Evolutionary conservation across 2,797 vertebrate species (phyloP).

Genomic region (Myoxocephalus aenaeus): DNA sequence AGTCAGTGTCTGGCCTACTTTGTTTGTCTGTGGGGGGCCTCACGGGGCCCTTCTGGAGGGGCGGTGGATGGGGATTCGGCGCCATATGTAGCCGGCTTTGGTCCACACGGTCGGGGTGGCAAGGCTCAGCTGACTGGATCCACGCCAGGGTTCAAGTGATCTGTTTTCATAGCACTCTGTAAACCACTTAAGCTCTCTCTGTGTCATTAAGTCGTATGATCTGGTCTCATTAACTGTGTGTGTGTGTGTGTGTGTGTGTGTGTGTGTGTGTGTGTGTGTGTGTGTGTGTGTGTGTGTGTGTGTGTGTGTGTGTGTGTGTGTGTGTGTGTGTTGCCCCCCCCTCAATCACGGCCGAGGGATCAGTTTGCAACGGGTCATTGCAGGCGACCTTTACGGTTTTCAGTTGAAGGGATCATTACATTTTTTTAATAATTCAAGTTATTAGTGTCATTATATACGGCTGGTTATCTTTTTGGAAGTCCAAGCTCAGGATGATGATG

Average conservation of each 20-base stretch:
- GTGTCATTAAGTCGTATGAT: slow-evolving; percentile 51
- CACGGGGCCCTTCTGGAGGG: too few species aligned
- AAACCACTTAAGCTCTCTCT: slow-evolving; percentile 54
- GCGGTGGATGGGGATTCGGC: neutral
- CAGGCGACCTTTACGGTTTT: slow-evolving; percentile 8
- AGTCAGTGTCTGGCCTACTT: slow-evolving; percentile 2
- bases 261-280: too few species aligned
- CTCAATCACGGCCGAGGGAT: neutral
- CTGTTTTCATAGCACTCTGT: slow-evolving; percentile 60
- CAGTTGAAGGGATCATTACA: too few species aligned
- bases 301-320: too few species aligned
- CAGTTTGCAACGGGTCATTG: neutral
- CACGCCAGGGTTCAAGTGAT: slow-evolving; percentile 58
- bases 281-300: too few species aligned
- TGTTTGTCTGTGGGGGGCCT: neutral
- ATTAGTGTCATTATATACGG: neutral
- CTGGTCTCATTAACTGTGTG: slow-evolving; percentile 43
- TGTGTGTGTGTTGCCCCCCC: too few species aligned
- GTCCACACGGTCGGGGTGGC: slow-evolving; percentile 30
- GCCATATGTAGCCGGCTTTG: slow-evolving; percentile 36
- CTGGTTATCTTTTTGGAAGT: neutral
- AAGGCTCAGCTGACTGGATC: slow-evolving; percentile 47
- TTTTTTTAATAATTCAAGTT: too few species aligned
- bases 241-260: too few species aligned
- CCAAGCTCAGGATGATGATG: neutral